Percentiles rank a stretch among this genome's conserved stretches.
Evolutionary conservation across 1,140 invertebrate species (phyloP).

Genomic region (Plectrocnemia conspersa): DNA sequence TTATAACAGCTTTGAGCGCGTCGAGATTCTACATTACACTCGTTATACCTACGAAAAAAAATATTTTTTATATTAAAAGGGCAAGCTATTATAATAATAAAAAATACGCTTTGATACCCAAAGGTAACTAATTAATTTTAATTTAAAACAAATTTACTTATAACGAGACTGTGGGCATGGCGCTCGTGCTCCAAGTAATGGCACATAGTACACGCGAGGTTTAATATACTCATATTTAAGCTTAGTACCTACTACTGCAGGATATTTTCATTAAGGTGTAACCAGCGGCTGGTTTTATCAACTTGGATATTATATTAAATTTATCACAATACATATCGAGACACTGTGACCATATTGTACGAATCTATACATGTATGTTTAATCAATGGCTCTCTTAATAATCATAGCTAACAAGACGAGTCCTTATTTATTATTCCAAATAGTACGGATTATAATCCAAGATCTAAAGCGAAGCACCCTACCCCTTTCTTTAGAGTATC

Average conservation of each 20-base stretch:
- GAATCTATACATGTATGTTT: neutral
- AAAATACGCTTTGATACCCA: too few species aligned
- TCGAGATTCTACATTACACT: slow-evolving; percentile 1
- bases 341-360: too few species aligned
- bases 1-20: slow-evolving; percentile 4
- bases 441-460: slow-evolving; percentile 14
- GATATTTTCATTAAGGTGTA: slow-evolving; percentile 22
- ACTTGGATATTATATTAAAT: slow-evolving; percentile 11
- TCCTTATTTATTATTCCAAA: slow-evolving; percentile 6
- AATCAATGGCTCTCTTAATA: neutral
- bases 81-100: neutral
- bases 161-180: too few species aligned
- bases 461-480: slow-evolving; percentile 1
- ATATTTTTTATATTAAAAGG: neutral
- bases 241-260: slow-evolving; percentile 13
- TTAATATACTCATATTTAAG: slow-evolving; percentile 9
- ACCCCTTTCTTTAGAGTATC: neutral
- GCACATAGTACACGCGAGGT: neutral
- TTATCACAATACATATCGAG: too few species aligned
- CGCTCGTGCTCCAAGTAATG: too few species aligned
- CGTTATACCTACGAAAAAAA: neutral
- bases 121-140: too few species aligned
- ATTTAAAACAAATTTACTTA: too few species aligned
- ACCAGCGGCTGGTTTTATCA: slow-evolving; percentile 9
- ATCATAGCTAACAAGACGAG: neutral